These are phyloP conservation scores for Sipha maydis DNA, from an alignment of 2,888 invertebrate species.

Conservation along the genomic window DNA sequence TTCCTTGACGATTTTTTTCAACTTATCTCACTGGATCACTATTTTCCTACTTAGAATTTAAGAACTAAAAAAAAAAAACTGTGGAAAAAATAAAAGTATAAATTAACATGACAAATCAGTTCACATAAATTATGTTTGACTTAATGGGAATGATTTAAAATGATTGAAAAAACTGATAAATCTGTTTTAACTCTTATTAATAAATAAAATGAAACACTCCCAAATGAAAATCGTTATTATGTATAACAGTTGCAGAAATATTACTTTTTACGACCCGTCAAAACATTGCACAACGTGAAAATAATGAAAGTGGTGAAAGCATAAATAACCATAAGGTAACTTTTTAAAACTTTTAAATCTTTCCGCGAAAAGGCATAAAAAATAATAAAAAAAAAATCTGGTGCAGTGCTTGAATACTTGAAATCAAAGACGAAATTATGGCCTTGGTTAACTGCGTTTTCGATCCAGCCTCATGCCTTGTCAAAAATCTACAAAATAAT, in stretches of 20 bases:
- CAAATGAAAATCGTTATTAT: conserved; percentile 40
- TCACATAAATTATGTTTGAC: conserved; percentile 20
- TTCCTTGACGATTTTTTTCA: not conserved
- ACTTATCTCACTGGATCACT: not conserved
- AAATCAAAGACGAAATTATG: too few relatives aligned
- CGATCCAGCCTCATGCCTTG: too few relatives aligned
- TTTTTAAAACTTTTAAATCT: too few relatives aligned
- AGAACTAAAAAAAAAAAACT: conserved; percentile 3
- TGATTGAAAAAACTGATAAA: conserved; percentile 14
- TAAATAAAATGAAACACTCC: not conserved
- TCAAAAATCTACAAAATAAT: too few relatives aligned
- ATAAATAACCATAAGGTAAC: too few relatives aligned
- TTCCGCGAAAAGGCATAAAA: too few relatives aligned
- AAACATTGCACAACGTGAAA: not conserved
- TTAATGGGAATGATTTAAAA: conserved; percentile 22
- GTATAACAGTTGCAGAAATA: conserved; percentile 16
- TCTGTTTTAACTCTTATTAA: conserved; percentile 7
- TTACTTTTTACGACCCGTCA: conserved; percentile 14
- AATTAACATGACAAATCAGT: conserved; percentile 1
- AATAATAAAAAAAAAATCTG: too few relatives aligned
- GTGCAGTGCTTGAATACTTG: too few relatives aligned
- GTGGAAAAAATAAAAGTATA: not conserved
- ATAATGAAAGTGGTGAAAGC: not conserved
- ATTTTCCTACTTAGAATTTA: conserved; percentile 19
- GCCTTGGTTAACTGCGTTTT: too few relatives aligned